phyloP scores from a whole-genome alignment of 2,797 vertebrate species.

The Phataginus tetradactyla region DNA sequence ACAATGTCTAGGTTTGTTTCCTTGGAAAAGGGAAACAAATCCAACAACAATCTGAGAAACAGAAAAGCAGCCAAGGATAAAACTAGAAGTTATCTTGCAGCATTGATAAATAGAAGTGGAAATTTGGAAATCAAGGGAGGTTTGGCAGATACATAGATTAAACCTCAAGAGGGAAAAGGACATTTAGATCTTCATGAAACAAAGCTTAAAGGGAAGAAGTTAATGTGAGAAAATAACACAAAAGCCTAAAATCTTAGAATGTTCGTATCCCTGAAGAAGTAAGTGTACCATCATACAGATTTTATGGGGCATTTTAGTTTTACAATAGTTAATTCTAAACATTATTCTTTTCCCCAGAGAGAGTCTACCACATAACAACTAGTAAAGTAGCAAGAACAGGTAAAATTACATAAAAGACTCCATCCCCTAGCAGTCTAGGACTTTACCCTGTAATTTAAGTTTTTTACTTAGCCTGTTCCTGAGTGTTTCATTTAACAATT shows the following conservation, averaged over 20 bases:
- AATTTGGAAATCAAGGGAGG: background rate
- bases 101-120: background rate
- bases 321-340: conserved; percentile 55
- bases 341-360: conserved; percentile 48
- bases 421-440: conserved; percentile 47
- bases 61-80: background rate
- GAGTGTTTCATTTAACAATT: conserved; percentile 58
- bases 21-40: background rate
- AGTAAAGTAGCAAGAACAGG: conserved; percentile 67
- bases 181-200: conserved; percentile 40
- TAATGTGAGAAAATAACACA: conserved; percentile 44
- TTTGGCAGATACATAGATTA: conserved; percentile 38
- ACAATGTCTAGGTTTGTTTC: background rate
- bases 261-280: conserved; percentile 62
- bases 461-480: conserved; percentile 47
- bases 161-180: background rate
- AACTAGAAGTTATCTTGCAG: background rate
- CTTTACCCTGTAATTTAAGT: conserved; percentile 69
- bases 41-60: background rate
- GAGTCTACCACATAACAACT: conserved; percentile 56
- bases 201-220: conserved; percentile 33
- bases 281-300: conserved; percentile 33
- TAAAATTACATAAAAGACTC: conserved; percentile 77
- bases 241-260: conserved; percentile 55
- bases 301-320: conserved; percentile 74